Conservation (phyloP, 2,113 vertebrate genomes). For the Dipodomys merriami region DNA sequence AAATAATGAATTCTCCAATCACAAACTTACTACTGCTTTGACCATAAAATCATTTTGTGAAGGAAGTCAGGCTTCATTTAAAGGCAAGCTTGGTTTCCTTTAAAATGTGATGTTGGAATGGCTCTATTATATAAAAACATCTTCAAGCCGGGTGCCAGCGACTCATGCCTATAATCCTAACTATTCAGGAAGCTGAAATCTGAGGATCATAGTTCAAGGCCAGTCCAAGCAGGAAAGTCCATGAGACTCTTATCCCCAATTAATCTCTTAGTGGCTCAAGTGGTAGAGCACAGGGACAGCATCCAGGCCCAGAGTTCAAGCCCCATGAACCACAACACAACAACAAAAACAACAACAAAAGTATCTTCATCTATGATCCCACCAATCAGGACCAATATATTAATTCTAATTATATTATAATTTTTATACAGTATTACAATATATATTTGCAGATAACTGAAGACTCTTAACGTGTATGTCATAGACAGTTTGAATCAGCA, state of each 20-base stretch:
- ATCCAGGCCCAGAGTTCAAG: no score
- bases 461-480: conserved; percentile 91
- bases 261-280: no score
- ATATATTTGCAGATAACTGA: conserved; percentile 86
- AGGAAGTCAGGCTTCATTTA: not conserved
- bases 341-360: no score
- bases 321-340: no score
- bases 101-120: conserved; percentile 67
- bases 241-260: no score
- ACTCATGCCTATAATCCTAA: no score
- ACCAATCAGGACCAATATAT: conserved; percentile 90
- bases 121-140: conserved; percentile 86
- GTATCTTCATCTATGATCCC: conserved; percentile 87
- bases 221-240: no score
- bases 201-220: no score
- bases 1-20: not conserved
- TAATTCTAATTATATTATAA: conserved; percentile 80
- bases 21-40: not conserved
- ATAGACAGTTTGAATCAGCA: conserved; percentile 92
- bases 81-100: not conserved
- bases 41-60: not conserved
- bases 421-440: not conserved
- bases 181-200: no score
- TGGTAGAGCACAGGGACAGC: no score
- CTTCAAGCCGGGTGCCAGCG: no score